Evolutionary conservation across 2,113 vertebrate genomes (phyloP), one percentile per base, ranked within the genome.

Genomic region (Eolophus roseicapilla): DNA sequence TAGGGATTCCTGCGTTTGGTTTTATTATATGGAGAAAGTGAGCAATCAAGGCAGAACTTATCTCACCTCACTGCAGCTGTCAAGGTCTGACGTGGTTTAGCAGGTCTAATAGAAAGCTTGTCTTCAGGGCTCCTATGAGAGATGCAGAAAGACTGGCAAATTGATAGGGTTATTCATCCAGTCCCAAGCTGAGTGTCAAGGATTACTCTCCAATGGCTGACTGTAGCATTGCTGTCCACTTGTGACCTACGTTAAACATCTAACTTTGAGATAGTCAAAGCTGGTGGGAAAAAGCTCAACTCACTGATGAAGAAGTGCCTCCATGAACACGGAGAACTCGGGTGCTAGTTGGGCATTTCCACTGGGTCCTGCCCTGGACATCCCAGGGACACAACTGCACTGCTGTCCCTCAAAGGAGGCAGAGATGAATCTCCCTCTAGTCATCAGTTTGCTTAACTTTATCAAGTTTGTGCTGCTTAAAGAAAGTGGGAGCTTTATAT

Each of bases 211-310:
- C 49, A 59, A 13, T 1, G 2, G 35, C 33, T 74, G 25, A 33
- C 21, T 17, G 13, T 17, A 76, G 37, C 0, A 0, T 23, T 90
- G 49, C 13, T 3, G 1, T 31, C 17, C 1, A 2, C 55, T 55
- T n/a, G 21, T 57, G n/a, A 62, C 47, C 27, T 59, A 5, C 0
- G 0, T 27, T 47, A 76, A 85, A 55, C 21, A 64, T 37, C 33
- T 49, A 6, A 74, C 47, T 71, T 70, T 12, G 31, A 55, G 24
- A 33, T 6, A 43, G 50, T 43, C 46, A 81, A 83, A 92, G 35
- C 29, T 83, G 35, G 21, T 50, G 43, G 52, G 44, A 64, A 77
- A 60, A 88, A 63, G 16, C 11, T 89, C 37, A 55, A 9, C 10
- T 4, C 14, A 12, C 55, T 70, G 46, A 53, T 3, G 2, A 79